These are phyloP conservation scores for Hipparchia semele DNA, from an alignment of 2,888 invertebrate species.

Conservation along the genomic window DNA sequence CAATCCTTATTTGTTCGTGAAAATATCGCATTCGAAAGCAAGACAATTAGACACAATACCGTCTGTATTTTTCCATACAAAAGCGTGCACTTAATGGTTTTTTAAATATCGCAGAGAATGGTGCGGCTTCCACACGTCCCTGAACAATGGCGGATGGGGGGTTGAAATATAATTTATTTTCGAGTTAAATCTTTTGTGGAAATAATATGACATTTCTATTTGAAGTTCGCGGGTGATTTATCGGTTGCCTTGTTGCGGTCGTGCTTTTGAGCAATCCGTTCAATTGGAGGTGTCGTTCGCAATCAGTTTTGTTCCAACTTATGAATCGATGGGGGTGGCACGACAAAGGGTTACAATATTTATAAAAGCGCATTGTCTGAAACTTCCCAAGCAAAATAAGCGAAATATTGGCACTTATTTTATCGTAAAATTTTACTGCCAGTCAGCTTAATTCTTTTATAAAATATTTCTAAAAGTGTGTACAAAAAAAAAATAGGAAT, in stretches of 20 bases:
- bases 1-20: conserved; percentile 20
- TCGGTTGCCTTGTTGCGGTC: conserved; percentile 73
- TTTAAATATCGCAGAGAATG: conserved; percentile 77
- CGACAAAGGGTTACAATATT: neutral
- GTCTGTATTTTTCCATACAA: conserved; percentile 60
- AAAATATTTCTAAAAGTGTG: too few species aligned
- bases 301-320: conserved; percentile 56
- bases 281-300: conserved; percentile 60
- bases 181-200: conserved; percentile 84
- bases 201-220: conserved; percentile 84
- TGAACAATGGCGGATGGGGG: conserved; percentile 78
- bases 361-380: neutral
- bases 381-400: neutral
- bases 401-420: too few species aligned
- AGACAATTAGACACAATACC: conserved; percentile 44
- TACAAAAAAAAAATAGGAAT: too few species aligned
- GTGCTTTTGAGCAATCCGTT: conserved; percentile 56
- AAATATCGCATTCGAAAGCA: conserved; percentile 28
- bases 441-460: neutral
- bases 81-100: conserved; percentile 81
- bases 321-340: conserved; percentile 15
- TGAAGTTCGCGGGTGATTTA: conserved; percentile 82
- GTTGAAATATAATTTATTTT: conserved; percentile 81
- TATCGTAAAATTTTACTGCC: too few species aligned
- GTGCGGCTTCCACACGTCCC: conserved; percentile 78